A percentile compares a stretch with the other conserved stretches of the same genome.
phyloP scores from a whole-genome alignment of 2,888 invertebrate species.

The Ceramica pisi region DNA sequence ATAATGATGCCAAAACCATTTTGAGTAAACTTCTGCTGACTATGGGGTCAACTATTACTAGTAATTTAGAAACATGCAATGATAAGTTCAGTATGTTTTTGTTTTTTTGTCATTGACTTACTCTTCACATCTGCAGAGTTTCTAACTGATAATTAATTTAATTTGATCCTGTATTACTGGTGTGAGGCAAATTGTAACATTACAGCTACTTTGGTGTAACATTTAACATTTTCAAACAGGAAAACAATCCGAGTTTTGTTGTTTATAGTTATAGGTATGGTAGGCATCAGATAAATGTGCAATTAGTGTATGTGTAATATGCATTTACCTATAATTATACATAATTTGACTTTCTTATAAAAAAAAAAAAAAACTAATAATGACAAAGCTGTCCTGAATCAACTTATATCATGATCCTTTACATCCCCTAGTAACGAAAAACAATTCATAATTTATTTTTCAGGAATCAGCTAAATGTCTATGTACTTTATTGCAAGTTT shows the following conservation, averaged over 20 bases:
- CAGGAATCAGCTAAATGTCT: no score
- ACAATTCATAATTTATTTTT: no score
- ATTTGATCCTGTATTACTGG: conserved; percentile 29
- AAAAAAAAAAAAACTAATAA: no score
- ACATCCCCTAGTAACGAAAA: no score
- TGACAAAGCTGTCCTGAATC: no score
- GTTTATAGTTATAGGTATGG: no score
- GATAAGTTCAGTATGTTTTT: neutral
- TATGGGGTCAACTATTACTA: neutral
- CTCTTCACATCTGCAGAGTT: neutral
- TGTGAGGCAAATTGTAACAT: conserved; percentile 31
- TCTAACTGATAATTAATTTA: neutral
- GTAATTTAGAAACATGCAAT: neutral
- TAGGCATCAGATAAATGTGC: no score
- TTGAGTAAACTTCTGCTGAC: neutral
- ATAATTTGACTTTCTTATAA: no score
- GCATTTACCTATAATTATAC: no score
- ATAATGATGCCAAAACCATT: neutral
- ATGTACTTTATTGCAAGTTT: no score
- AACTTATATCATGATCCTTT: no score
- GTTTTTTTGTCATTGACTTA: neutral
- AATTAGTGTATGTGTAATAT: no score
- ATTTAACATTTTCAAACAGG: neutral
- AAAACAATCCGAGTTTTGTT: neutral
- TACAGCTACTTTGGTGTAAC: conserved; percentile 2